Conservation (phyloP, 2,113 vertebrate genomes). For the Oryzias javanicus region DNA sequence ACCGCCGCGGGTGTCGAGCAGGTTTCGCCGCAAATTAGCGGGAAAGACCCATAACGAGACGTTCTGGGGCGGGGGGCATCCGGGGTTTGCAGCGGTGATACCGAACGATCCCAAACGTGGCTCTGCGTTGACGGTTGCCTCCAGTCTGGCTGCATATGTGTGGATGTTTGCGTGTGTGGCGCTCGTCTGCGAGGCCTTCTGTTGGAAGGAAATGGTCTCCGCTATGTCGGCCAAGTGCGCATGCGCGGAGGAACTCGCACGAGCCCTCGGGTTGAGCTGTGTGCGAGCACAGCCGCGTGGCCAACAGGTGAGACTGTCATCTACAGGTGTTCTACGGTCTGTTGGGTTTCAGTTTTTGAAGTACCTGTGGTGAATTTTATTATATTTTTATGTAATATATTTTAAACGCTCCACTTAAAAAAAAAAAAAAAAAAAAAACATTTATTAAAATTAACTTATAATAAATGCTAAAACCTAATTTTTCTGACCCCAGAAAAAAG, state of each 20-base stretch:
- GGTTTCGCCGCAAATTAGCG: constrained; percentile 49
- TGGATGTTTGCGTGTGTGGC: constrained; percentile 19
- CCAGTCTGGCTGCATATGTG: constrained; percentile 35
- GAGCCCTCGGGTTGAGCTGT: constrained; percentile 13
- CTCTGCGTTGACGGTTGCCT: constrained; percentile 41
- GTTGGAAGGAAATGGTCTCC: constrained; percentile 77
- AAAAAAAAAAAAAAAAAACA: too few relatives aligned
- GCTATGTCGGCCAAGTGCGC: constrained; percentile 35
- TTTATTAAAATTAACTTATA: too few relatives aligned
- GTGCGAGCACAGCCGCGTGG: constrained; percentile 65
- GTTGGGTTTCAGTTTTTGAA: too few relatives aligned
- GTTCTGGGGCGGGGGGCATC: constrained; percentile 41
- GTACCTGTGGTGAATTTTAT: too few relatives aligned
- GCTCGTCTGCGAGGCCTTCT: constrained; percentile 58
- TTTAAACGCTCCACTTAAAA: too few relatives aligned
- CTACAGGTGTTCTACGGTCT: constrained; percentile 8
- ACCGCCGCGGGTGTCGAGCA: constrained; percentile 39
- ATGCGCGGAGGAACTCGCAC: constrained; percentile 45
- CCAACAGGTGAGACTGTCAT: constrained; percentile 52
- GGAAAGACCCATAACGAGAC: constrained; percentile 55
- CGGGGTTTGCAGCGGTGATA: constrained; percentile 25
- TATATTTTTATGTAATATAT: too few relatives aligned
- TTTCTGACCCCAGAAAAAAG: too few relatives aligned
- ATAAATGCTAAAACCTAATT: too few relatives aligned
- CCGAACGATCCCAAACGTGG: constrained; percentile 53